phyloP scores from a whole-genome alignment of 1,140 invertebrate genomes.

The Papilio aristodemus region DNA sequence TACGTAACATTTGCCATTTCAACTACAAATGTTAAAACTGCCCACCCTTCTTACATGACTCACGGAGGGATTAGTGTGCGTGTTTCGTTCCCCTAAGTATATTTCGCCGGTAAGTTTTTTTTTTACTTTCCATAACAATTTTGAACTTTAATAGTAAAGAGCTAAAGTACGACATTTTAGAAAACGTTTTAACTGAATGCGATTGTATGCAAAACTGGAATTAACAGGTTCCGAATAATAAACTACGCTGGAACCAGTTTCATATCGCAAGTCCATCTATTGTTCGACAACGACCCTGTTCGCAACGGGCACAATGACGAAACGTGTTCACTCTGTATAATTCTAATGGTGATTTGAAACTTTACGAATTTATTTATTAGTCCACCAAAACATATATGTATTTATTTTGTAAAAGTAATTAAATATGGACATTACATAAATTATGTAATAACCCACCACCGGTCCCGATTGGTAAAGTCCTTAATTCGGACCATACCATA shows the following conservation, averaged over 20 bases:
- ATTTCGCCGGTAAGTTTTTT: slow-evolving; percentile 31
- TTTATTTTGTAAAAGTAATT: no score
- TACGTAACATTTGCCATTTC: neutral
- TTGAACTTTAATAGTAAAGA: slow-evolving; percentile 48
- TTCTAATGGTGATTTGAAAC: neutral
- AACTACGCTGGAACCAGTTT: slow-evolving; percentile 48
- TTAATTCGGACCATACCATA: no score
- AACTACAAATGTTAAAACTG: neutral
- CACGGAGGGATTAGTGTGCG: slow-evolving; percentile 40
- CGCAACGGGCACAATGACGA: neutral
- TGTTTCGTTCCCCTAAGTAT: slow-evolving; percentile 51
- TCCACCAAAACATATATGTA: neutral
- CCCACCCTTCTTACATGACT: slow-evolving; percentile 39
- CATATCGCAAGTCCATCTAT: slow-evolving; percentile 19
- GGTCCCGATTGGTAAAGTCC: no score
- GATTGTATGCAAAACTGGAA: slow-evolving; percentile 49
- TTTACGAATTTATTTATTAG: neutral
- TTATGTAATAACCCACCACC: no score
- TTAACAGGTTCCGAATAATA: slow-evolving; percentile 56
- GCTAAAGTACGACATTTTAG: slow-evolving; percentile 35
- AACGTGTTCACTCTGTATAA: slow-evolving; percentile 3
- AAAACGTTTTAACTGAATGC: slow-evolving; percentile 29
- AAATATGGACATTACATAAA: no score
- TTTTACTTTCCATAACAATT: slow-evolving; percentile 35
- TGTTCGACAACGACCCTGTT: slow-evolving; percentile 2